Evolutionary conservation across 2,888 invertebrate genomes (phyloP).

Genomic region (Palloptera scutellata): DNA sequence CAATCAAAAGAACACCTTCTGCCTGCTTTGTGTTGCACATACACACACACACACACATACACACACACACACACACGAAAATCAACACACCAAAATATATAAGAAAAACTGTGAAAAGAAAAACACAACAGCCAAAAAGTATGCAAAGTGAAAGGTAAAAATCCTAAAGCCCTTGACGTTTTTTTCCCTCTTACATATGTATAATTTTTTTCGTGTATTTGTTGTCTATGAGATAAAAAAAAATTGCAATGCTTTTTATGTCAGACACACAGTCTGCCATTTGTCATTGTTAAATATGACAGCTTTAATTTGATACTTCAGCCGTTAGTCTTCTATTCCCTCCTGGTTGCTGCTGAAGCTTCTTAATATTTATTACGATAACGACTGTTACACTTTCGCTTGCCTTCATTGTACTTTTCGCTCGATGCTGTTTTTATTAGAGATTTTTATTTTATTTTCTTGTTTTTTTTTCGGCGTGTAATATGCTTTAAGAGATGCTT

Average conservation of each 20-base stretch:
- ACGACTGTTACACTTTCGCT: background rate
- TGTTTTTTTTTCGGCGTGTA: background rate
- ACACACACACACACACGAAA: conserved; percentile 27
- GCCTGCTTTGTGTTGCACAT: too few species aligned
- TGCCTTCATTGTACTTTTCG: background rate
- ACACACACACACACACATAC: conserved; percentile 22
- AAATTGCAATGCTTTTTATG: background rate
- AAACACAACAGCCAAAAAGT: conserved; percentile 9
- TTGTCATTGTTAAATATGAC: conserved; percentile 27
- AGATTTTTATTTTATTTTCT: background rate
- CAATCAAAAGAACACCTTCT: background rate
- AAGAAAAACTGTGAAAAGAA: background rate
- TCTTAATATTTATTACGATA: conserved; percentile 11
- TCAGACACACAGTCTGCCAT: conserved; percentile 3
- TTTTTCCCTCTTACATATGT: background rate
- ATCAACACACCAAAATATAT: background rate
- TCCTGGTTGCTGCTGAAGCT: background rate
- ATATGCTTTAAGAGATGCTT: background rate
- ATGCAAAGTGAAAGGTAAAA: background rate
- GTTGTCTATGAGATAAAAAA: background rate
- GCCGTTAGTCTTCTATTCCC: background rate
- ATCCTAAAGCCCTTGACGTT: background rate
- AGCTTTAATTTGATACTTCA: conserved; percentile 12
- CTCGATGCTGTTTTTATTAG: background rate
- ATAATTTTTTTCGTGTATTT: background rate